A percentile compares a stretch with the other conserved stretches of the same genome.
Evolutionary conservation across 2,797 vertebrate genomes (phyloP).

Genomic region (Coendou prehensilis): DNA sequence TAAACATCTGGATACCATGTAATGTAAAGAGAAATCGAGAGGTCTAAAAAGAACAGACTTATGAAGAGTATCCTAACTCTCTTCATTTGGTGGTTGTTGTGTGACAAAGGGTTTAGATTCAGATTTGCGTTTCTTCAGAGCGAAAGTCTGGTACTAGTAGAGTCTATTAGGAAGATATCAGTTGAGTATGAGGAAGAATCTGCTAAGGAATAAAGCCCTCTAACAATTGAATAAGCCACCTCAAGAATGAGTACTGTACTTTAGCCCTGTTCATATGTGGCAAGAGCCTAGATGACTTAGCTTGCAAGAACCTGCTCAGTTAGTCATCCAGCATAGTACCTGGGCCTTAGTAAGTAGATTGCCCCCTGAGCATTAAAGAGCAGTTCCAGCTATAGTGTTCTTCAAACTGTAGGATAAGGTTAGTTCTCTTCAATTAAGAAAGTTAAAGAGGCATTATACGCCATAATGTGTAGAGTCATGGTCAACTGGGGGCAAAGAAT

Average conservation of each 20-base stretch:
- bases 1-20: background rate
- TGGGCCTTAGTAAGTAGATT: background rate
- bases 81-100: constrained; percentile 26
- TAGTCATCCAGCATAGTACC: background rate
- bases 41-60: background rate
- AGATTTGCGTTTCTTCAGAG: constrained; percentile 32
- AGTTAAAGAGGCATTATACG: background rate
- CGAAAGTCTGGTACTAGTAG: background rate
- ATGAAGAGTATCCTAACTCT: background rate
- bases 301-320: background rate
- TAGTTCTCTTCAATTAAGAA: background rate
- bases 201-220: background rate
- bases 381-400: background rate
- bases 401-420: background rate
- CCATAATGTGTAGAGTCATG: background rate
- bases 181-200: background rate
- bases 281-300: background rate
- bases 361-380: background rate
- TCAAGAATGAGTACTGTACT: background rate
- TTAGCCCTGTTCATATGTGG: background rate
- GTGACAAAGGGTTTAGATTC: background rate
- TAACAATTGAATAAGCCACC: background rate
- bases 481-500: background rate
- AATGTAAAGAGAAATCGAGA: constrained; percentile 39
- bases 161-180: background rate